Base-by-base conservation (phyloP, 2,797 vertebrate species). In the Aldrovandia affinis region DNA sequence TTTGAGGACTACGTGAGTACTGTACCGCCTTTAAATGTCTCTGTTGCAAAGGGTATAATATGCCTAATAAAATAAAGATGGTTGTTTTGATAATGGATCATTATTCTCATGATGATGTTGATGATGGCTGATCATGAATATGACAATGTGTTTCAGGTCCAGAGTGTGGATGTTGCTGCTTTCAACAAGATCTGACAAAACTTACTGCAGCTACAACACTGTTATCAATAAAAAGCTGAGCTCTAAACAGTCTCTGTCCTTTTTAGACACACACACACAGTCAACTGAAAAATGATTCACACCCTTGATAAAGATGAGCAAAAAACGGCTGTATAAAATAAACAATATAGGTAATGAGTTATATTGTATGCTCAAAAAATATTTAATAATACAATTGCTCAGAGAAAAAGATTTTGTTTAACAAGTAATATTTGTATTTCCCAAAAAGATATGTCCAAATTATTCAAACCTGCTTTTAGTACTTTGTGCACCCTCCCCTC, bases 121-220 rank as follows among this genome's bases (percentile, higher is more conserved):
- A 28, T 28, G 18, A 28, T 28, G 0, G 39, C 28, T 63, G 28
- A 52, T n/a, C 1, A 18, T 25, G 28, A 18, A 25, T 59, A 12
- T 44, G 30, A 44, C 2, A 57, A 80, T 84, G 39, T 87, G 75
- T 89, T 95, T 1, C 94, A 99, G 98, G 95, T 99, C 93, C 98
- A 99, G 93, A 99, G 98, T 2, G 96, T 99, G 0, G 98, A 99
- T 89, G 97, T 99, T 0, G 98, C 98, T 85, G 98, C 98, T 78
- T 99, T 99, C 95, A 99, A 99, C 94, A 99, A 99, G 95, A 98
- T 99, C 94, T 99, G 92, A 96, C 86, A 30, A 0, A 1, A 15
- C 30, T 44, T 44, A 42, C 1, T 44, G 22, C 70, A 25, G 36
- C 70, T 75, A 22, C 20, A 3, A 81, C 78, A 89, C 83, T 79